Percentiles rank a stretch among this genome's conserved stretches.
phyloP scores from a whole-genome alignment of 2,888 invertebrate species.

The Acanthosepion pharaonis region DNA sequence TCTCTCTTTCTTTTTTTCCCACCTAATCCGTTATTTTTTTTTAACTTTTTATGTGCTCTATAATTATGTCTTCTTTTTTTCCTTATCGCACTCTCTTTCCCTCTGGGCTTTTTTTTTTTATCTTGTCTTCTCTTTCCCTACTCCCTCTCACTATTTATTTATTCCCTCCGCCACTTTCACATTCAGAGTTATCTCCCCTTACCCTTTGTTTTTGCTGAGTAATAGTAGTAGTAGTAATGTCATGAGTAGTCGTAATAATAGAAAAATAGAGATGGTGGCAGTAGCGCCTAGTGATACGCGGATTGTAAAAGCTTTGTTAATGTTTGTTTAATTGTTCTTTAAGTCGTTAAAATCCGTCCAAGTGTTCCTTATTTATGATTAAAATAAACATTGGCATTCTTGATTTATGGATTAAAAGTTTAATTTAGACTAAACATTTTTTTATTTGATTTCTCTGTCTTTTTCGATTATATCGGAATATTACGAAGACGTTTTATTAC shows the following conservation, averaged over 20 bases:
- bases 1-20: neutral
- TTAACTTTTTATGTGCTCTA: neutral
- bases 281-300: slow-evolving; percentile 33
- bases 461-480: neutral
- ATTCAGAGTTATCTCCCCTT: slow-evolving; percentile 6
- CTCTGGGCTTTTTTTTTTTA: neutral
- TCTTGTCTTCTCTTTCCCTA: neutral
- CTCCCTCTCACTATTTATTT: neutral
- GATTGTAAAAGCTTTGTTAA: neutral
- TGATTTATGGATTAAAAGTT: neutral
- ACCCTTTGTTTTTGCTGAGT: neutral
- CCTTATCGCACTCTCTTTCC: neutral
- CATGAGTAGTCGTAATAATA: neutral
- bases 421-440: neutral
- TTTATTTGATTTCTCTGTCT: neutral
- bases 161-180: neutral
- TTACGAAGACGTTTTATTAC: neutral
- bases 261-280: neutral
- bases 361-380: neutral
- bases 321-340: neutral
- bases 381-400: neutral
- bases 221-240: neutral
- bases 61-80: neutral
- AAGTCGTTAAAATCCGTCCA: neutral
- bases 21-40: neutral